Conservation (phyloP, 92 coral and sea anemone genomes). For the Anthopleura xanthogrammica region DNA sequence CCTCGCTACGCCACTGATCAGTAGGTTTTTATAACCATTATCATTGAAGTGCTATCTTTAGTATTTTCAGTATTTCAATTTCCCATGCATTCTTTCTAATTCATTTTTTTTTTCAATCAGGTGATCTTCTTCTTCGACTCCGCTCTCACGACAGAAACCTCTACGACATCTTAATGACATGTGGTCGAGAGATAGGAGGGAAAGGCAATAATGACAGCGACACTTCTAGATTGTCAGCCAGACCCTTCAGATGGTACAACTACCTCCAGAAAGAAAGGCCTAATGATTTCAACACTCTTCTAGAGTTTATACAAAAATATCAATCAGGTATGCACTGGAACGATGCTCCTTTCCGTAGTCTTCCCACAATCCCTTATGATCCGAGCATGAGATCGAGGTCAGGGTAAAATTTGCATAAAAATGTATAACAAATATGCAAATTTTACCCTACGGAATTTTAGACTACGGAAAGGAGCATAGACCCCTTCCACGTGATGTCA, state of each 20-base stretch:
- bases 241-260: conserved; percentile 85
- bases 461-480: no score
- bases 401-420: no score
- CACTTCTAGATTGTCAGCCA: conserved; percentile 20
- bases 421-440: no score
- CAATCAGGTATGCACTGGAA: conserved; percentile 63
- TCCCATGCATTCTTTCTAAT: not conserved
- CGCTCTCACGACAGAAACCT: conserved; percentile 68
- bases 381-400: no score
- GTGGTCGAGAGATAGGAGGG: conserved; percentile 52
- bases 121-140: conserved; percentile 77
- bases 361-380: no score
- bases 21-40: no score
- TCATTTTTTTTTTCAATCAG: conserved; percentile 24
- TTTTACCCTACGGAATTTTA: no score
- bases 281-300: conserved; percentile 60
- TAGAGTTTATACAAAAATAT: conserved; percentile 82
- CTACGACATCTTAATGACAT: conserved; percentile 42
- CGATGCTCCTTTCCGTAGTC: no score
- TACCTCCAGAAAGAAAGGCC: conserved; percentile 92
- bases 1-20: no score
- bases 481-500: no score
- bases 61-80: not conserved
- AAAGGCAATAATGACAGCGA: conserved; percentile 18
- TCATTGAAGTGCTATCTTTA: no score